A percentile compares a stretch with the other conserved stretches of the same genome.
Conservation (phyloP, 2,797 vertebrate species). For the Coccyzus lansbergi region DNA sequence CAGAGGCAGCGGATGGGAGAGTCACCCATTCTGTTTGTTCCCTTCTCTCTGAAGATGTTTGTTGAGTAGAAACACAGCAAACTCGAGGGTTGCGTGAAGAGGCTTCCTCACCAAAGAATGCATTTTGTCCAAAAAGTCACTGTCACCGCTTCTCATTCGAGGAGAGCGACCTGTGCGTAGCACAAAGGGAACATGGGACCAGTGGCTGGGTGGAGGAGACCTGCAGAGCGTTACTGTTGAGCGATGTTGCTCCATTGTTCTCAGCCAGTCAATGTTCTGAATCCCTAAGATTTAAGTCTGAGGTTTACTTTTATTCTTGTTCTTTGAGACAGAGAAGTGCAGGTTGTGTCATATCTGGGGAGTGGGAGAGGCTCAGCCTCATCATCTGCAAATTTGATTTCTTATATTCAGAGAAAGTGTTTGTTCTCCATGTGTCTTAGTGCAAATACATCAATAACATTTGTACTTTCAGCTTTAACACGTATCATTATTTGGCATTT, state of each 20-base stretch:
- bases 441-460: background rate
- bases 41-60: background rate
- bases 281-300: background rate
- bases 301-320: background rate
- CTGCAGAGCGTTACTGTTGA: background rate
- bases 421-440: background rate
- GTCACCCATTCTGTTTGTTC: background rate
- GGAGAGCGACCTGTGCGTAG: background rate
- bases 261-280: background rate
- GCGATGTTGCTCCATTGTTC: background rate
- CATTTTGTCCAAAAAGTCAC: background rate
- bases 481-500: background rate
- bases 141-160: background rate
- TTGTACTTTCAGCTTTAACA: background rate
- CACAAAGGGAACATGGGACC: background rate
- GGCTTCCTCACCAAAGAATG: background rate
- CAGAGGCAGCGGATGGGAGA: background rate
- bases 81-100: background rate
- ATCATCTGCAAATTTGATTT: background rate
- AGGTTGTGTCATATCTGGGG: background rate
- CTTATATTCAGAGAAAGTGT: background rate
- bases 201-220: background rate
- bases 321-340: background rate
- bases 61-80: background rate
- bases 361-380: background rate